Conservation (phyloP, 2,797 vertebrate species). For the Ctenochaetus hawaiiensis region DNA sequence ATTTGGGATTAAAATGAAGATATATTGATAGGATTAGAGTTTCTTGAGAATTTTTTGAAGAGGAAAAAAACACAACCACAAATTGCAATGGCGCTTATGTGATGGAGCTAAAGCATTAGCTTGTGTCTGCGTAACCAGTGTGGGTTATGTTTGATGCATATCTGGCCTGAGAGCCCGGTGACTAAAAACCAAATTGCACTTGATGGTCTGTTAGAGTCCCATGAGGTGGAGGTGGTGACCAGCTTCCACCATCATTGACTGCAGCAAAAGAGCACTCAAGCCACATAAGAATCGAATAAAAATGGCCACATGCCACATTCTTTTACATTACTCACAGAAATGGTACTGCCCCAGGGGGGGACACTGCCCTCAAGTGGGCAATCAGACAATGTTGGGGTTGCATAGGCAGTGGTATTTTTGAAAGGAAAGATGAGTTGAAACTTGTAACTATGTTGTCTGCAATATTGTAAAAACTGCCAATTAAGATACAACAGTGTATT, state of each 20-base stretch:
- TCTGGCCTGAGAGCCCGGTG: neutral
- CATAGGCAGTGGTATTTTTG: too few relatives aligned
- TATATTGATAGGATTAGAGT: neutral
- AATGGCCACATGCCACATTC: neutral
- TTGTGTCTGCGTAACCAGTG: neutral
- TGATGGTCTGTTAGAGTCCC: neutral
- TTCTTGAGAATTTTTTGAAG: neutral
- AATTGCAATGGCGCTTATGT: neutral
- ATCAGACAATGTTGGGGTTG: too few relatives aligned
- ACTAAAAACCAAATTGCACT: neutral
- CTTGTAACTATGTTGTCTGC: too few relatives aligned
- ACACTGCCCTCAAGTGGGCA: too few relatives aligned
- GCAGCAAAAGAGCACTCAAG: neutral
- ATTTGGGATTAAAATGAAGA: neutral
- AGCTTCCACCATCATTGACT: constrained; percentile 5
- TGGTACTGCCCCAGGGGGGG: too few relatives aligned
- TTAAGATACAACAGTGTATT: too few relatives aligned
- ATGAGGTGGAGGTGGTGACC: neutral
- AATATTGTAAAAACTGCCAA: too few relatives aligned
- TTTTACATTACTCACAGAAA: too few relatives aligned
- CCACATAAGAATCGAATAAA: neutral
- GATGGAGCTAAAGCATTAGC: neutral
- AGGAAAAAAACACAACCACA: neutral
- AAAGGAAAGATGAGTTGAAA: too few relatives aligned
- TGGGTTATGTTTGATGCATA: neutral